Evolutionary conservation across 2,797 vertebrate genomes (phyloP).

Genomic region (Clarias platycephalus): DNA sequence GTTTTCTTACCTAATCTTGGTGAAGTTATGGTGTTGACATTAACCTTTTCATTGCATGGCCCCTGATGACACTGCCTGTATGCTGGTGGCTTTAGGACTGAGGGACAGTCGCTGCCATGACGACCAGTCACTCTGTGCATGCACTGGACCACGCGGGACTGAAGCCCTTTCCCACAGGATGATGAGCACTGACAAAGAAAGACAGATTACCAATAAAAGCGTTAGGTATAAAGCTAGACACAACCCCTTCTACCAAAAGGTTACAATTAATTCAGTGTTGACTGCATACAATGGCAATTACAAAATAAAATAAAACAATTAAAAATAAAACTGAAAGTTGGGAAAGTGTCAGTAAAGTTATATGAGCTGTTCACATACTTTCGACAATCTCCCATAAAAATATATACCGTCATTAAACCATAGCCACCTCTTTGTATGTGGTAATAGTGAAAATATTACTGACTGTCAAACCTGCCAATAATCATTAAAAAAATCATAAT

Average conservation of each 20-base stretch:
- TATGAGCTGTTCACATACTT: not conserved
- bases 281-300: not conserved
- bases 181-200: slow-evolving; percentile 83
- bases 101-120: slow-evolving; percentile 86
- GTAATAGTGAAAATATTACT: not conserved
- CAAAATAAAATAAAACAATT: not conserved
- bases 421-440: not conserved
- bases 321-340: not conserved
- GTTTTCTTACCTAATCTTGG: slow-evolving; percentile 87
- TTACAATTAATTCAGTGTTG: not conserved
- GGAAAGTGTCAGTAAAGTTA: not conserved
- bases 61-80: slow-evolving; percentile 90
- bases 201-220: not conserved
- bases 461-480: not conserved
- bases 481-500: not conserved
- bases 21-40: slow-evolving; percentile 94
- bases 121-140: slow-evolving; percentile 95
- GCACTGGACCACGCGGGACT: slow-evolving; percentile 94
- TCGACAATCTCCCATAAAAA: not conserved
- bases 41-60: slow-evolving; percentile 85
- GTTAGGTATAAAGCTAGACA: not conserved
- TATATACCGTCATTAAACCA: not conserved
- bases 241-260: not conserved
- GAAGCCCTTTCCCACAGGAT: slow-evolving; percentile 91
- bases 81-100: slow-evolving; percentile 80